phyloP scores from a whole-genome alignment of 2,797 vertebrate genomes.

The Periophthalmus magnuspinnatus region DNA sequence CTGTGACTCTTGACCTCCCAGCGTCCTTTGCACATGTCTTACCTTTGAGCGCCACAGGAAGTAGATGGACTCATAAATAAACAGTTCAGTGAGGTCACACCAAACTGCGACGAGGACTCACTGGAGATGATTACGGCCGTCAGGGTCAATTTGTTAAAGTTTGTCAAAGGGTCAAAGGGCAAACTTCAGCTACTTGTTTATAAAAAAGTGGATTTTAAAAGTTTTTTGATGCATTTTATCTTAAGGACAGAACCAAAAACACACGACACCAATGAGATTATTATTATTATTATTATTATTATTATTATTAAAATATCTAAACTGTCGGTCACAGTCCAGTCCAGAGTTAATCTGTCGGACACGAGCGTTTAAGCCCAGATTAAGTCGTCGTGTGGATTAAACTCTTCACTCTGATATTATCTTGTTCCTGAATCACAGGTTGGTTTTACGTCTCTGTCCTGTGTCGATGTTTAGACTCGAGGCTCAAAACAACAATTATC shows the following conservation, averaged over 20 bases:
- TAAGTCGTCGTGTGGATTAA: constrained; percentile 37
- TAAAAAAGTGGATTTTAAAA: no score
- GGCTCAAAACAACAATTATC: constrained; percentile 42
- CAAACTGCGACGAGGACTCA: constrained; percentile 15
- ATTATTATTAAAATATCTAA: no score
- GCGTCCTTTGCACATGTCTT: constrained; percentile 39
- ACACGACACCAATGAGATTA: no score
- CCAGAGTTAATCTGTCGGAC: background rate
- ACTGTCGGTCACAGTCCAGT: no score
- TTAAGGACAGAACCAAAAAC: no score
- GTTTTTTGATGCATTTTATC: no score
- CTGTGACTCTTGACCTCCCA: constrained; percentile 55
- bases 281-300: no score
- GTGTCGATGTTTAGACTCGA: constrained; percentile 28
- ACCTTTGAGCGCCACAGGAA: constrained; percentile 24
- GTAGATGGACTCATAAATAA: background rate
- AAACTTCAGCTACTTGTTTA: no score
- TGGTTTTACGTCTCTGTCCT: constrained; percentile 17
- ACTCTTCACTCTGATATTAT: constrained; percentile 45
- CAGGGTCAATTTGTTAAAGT: background rate
- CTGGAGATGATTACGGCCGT: constrained; percentile 27
- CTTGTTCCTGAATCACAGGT: constrained; percentile 51
- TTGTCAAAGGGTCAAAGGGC: background rate
- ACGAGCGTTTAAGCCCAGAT: constrained; percentile 11
- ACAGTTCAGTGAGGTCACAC: constrained; percentile 8